phyloP scores from a whole-genome alignment of 2,888 invertebrate species.

The Dasypolia templi region DNA sequence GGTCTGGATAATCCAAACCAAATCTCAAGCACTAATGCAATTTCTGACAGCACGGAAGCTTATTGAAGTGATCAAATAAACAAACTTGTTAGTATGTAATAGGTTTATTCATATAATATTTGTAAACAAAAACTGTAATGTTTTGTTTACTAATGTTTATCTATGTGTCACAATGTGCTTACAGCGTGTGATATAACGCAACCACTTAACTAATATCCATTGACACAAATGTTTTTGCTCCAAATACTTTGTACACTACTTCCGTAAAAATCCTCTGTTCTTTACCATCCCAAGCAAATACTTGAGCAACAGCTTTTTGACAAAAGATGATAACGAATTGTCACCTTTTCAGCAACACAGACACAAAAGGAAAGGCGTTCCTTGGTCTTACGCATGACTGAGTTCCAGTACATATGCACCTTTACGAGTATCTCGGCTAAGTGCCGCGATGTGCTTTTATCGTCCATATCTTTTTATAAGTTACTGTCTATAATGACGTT shows the following conservation, averaged over 20 bases:
- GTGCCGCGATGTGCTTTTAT: neutral
- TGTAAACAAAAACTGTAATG: conserved; percentile 22
- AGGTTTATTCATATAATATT: conserved; percentile 31
- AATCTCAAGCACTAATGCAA: neutral
- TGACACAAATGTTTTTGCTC: conserved; percentile 50
- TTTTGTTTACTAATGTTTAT: conserved; percentile 38
- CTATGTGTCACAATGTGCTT: conserved; percentile 56
- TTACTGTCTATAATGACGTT: neutral
- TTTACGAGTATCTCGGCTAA: neutral
- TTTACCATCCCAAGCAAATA: conserved; percentile 14
- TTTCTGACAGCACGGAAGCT: conserved; percentile 24
- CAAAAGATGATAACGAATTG: neutral
- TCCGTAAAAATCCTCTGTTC: conserved; percentile 34
- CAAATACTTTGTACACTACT: conserved; percentile 22
- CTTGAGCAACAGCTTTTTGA: conserved; percentile 12
- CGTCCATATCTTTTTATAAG: conserved; percentile 13
- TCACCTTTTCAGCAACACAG: neutral
- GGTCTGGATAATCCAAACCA: neutral
- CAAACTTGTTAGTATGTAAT: conserved; percentile 16
- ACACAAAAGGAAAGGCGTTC: neutral
- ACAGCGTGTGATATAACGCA: conserved; percentile 45
- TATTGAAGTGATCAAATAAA: conserved; percentile 11
- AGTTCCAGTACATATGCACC: neutral
- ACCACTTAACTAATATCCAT: conserved; percentile 62
- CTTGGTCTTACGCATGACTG: neutral